phyloP scores from a whole-genome alignment of 2,888 invertebrate genomes.

The Ferrisia virgata region DNA sequence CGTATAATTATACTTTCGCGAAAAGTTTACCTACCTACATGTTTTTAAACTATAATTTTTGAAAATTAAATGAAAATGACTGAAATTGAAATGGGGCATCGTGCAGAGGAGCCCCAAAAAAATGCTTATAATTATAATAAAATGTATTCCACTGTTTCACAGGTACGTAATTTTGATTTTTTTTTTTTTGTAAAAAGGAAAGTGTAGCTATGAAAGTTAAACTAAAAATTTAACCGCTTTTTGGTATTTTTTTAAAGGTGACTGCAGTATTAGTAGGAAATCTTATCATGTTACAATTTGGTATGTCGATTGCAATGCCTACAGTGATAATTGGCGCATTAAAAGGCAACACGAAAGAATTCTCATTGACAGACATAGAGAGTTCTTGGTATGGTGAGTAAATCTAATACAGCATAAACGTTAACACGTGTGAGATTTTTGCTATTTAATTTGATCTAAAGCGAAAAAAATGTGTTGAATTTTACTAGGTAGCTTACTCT shows the following conservation, averaged over 20 bases:
- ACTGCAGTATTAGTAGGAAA: conserved; percentile 14
- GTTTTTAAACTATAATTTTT: background rate
- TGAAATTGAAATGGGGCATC: background rate
- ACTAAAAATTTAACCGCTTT: background rate
- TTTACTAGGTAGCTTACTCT: background rate
- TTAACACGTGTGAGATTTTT: no score
- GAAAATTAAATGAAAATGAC: background rate
- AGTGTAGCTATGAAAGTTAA: background rate
- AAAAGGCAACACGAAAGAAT: background rate
- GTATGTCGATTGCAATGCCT: conserved; percentile 29
- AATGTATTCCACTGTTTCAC: background rate
- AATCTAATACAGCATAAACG: background rate
- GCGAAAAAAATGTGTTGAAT: background rate
- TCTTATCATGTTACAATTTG: conserved; percentile 24
- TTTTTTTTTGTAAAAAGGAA: background rate
- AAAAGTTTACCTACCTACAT: background rate
- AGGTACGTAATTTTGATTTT: background rate
- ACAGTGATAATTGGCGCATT: background rate
- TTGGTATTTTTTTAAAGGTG: background rate
- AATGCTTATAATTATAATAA: background rate
- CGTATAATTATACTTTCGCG: background rate
- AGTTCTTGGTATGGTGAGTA: conserved; percentile 27
- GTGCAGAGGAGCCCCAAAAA: background rate
- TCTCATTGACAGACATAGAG: background rate
- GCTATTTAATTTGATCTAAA: background rate